These are phyloP conservation scores for Chiropotes sagulatus DNA, from an alignment of 2,797 vertebrate species.

Conservation along the genomic window DNA sequence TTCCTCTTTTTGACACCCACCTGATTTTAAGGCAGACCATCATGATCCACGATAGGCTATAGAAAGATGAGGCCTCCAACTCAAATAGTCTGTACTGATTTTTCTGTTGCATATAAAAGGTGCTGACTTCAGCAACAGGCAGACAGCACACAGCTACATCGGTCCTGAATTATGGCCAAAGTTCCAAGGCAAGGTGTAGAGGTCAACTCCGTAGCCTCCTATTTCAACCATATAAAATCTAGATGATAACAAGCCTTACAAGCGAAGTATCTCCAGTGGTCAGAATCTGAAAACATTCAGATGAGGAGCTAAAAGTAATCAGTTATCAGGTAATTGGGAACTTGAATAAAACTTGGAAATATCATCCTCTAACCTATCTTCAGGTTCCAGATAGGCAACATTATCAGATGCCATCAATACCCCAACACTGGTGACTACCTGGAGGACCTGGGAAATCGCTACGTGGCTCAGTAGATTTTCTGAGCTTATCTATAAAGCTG, in stretches of 20 bases:
- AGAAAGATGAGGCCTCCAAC: not conserved
- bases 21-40: slow-evolving; percentile 8
- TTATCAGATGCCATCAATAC: not conserved
- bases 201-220: not conserved
- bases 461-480: slow-evolving; percentile 39
- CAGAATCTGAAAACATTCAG: slow-evolving; percentile 14
- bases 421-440: not conserved
- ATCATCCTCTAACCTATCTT: not conserved
- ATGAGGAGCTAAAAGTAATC: not conserved
- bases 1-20: slow-evolving; percentile 32
- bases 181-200: not conserved
- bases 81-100: not conserved
- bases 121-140: not conserved
- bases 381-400: not conserved
- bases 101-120: not conserved
- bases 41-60: not conserved
- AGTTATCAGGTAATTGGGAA: not conserved
- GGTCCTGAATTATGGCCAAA: not conserved
- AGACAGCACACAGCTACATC: not conserved
- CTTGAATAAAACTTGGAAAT: slow-evolving; percentile 17
- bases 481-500: slow-evolving; percentile 54
- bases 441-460: slow-evolving; percentile 19
- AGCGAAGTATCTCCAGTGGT: not conserved
- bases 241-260: not conserved
- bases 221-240: not conserved